These are phyloP conservation scores for Pristionchus entomophagus DNA, from an alignment of 2,888 invertebrate species.

Conservation along the genomic window DNA sequence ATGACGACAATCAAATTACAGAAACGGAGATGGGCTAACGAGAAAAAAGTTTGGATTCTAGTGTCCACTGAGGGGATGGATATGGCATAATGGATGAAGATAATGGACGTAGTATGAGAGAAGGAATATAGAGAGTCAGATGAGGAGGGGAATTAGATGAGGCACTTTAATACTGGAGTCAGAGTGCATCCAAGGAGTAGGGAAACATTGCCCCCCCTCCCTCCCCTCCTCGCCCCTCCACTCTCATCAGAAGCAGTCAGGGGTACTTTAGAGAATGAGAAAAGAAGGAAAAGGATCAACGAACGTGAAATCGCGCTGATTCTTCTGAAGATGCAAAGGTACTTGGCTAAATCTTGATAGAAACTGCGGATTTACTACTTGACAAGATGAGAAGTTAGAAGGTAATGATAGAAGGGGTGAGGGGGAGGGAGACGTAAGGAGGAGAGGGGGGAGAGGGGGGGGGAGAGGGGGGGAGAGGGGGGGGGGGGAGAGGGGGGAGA, in stretches of 20 bases:
- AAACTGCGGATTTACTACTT: neutral
- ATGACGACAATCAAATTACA: neutral
- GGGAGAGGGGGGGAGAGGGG: neutral
- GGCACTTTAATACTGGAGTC: neutral
- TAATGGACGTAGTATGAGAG: neutral
- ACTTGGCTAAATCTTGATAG: slow-evolving; percentile 10
- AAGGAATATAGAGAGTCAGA: neutral
- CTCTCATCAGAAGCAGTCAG: neutral
- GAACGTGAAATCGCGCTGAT: neutral
- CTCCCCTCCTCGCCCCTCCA: too few species aligned
- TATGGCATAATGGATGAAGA: neutral
- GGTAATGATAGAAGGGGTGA: neutral
- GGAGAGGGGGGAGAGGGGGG: neutral
- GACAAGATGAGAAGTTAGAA: neutral
- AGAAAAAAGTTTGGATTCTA: neutral
- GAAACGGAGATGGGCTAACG: neutral
- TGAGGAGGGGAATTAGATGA: too few species aligned
- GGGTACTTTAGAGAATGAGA: neutral
- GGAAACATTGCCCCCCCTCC: too few species aligned
- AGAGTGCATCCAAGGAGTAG: neutral
- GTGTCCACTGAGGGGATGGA: neutral
- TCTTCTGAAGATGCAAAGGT: neutral
- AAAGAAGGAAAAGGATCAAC: neutral
- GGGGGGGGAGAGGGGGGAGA: neutral
- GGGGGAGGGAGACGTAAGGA: neutral